These are phyloP conservation scores for Mirza zaza DNA, from an alignment of 2,113 vertebrate species.

Conservation along the genomic window DNA sequence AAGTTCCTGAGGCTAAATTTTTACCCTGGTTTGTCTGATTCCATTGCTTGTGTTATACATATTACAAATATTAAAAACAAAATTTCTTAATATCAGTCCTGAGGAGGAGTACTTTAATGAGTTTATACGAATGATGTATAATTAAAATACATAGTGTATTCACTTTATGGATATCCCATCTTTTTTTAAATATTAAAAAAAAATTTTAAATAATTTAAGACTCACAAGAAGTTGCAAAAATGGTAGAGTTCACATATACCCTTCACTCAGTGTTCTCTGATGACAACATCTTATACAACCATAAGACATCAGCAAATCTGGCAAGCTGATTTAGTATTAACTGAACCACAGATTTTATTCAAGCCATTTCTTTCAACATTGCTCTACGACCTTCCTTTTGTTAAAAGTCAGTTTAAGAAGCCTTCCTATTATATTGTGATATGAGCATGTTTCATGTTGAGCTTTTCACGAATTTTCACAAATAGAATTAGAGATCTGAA, in stretches of 20 bases:
- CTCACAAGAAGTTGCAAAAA: background rate
- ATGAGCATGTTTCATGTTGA: background rate
- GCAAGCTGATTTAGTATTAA: background rate
- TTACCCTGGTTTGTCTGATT: background rate
- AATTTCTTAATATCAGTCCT: background rate
- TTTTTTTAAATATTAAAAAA: background rate
- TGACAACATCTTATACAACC: background rate
- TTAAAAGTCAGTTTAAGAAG: slow-evolving; percentile 5
- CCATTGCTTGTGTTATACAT: background rate
- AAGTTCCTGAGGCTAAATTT: slow-evolving; percentile 29
- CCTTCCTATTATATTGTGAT: background rate
- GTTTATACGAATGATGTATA: background rate
- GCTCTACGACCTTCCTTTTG: background rate
- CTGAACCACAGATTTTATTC: background rate
- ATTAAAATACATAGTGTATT: background rate
- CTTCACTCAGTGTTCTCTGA: background rate
- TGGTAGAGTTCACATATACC: background rate
- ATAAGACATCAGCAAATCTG: background rate
- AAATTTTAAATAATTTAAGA: background rate
- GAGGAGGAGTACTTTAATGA: background rate
- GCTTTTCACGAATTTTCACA: background rate
- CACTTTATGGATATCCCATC: background rate
- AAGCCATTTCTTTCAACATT: background rate
- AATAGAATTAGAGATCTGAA: background rate
- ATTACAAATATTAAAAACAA: slow-evolving; percentile 8